These are phyloP conservation scores for Caerostris extrusa DNA, from an alignment of 1,140 invertebrate species.

Conservation along the genomic window DNA sequence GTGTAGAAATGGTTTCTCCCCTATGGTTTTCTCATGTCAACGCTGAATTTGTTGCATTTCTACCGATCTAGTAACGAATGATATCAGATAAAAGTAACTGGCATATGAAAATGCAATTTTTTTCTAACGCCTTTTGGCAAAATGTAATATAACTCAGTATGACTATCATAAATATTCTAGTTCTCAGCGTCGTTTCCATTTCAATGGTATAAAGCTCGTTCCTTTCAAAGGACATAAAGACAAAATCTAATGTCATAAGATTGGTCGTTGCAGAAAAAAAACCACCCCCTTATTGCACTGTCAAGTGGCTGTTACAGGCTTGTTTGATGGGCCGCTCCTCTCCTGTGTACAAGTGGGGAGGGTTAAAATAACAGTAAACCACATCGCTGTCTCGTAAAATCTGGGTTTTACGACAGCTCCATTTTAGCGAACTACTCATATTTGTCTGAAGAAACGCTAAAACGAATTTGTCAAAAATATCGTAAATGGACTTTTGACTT, in stretches of 20 bases:
- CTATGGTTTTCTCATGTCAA: too few relatives aligned
- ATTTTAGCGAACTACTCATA: neutral
- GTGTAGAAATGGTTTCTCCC: too few relatives aligned
- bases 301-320: neutral
- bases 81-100: too few relatives aligned
- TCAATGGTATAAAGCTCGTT: neutral
- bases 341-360: neutral
- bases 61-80: too few relatives aligned
- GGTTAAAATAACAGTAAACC: conserved; percentile 23
- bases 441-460: neutral
- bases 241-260: neutral
- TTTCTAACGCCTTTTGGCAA: too few relatives aligned
- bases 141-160: too few relatives aligned
- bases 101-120: too few relatives aligned
- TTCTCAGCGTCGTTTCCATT: too few relatives aligned
- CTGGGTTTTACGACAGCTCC: neutral
- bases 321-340: neutral
- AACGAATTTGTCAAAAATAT: conserved; percentile 14
- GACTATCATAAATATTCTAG: too few relatives aligned
- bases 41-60: too few relatives aligned
- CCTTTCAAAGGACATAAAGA: neutral
- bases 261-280: conserved; percentile 4
- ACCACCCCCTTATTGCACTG: neutral
- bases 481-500: neutral
- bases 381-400: conserved; percentile 23